These are phyloP conservation scores for Flexamia atlantica DNA, from an alignment of 2,888 invertebrate species.

Conservation along the genomic window DNA sequence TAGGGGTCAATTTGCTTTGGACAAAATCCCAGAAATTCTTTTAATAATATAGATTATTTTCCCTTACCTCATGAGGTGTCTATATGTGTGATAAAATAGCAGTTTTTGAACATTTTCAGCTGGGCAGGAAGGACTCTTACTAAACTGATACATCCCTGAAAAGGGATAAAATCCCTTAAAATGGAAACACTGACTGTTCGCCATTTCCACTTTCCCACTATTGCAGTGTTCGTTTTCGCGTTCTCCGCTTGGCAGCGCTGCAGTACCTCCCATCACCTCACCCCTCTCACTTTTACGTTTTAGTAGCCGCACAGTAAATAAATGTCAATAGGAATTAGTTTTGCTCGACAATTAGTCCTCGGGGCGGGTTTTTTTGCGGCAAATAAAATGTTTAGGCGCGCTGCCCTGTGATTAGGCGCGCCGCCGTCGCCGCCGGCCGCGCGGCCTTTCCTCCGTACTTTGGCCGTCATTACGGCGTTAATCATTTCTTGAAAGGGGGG, in stretches of 20 bases:
- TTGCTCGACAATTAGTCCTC: slow-evolving; percentile 56
- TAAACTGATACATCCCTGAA: no score
- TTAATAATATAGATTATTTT: no score
- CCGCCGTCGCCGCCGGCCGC: slow-evolving; percentile 31
- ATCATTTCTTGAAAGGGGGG: slow-evolving; percentile 49
- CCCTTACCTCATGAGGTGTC: no score
- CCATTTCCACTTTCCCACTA: not conserved
- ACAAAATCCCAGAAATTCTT: no score
- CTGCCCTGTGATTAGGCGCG: slow-evolving; percentile 36
- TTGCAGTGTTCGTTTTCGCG: no score
- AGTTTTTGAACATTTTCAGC: no score
- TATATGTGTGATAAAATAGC: no score
- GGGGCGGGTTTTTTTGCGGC: slow-evolving; percentile 30
- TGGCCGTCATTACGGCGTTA: slow-evolving; percentile 24
- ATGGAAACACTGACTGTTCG: no score
- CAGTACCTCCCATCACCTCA: slow-evolving; percentile 15
- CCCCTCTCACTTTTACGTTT: slow-evolving; percentile 30
- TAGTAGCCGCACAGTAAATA: slow-evolving; percentile 51
- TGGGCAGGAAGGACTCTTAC: no score
- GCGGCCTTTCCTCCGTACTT: not conserved
- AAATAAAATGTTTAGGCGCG: slow-evolving; percentile 48
- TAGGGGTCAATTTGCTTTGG: no score
- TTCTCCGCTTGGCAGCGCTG: slow-evolving; percentile 11
- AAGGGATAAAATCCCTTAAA: no score
- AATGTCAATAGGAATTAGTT: slow-evolving; percentile 59